Conservation (phyloP, 2,888 invertebrate genomes). For the Therioaphis trifolii region DNA sequence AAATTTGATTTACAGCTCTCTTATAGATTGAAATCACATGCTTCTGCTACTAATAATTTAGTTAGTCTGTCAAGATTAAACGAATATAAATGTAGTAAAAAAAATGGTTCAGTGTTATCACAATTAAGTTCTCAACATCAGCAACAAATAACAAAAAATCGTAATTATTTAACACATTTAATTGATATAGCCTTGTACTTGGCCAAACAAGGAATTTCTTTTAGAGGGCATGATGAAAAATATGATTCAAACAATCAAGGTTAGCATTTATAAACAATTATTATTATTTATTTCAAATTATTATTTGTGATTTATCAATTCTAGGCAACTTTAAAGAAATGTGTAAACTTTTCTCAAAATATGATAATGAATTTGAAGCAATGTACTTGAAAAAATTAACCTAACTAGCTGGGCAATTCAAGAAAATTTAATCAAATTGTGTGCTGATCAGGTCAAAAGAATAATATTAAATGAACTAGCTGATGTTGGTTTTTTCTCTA, state of each 20-base stretch:
- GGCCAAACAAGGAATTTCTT: slow-evolving; percentile 1
- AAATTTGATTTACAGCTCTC: background rate
- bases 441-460: slow-evolving; percentile 5
- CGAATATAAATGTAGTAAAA: background rate
- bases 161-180: background rate
- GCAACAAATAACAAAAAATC: background rate
- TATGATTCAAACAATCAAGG: background rate
- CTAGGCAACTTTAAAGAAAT: background rate
- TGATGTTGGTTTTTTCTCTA: background rate
- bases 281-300: slow-evolving; percentile 4
- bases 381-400: background rate
- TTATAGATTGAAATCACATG: slow-evolving; percentile 1
- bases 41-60: background rate
- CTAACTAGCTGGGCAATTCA: background rate
- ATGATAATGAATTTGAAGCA: background rate
- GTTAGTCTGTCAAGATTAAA: background rate
- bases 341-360: too few relatives aligned
- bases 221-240: background rate
- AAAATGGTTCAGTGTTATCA: background rate
- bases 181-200: background rate
- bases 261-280: background rate
- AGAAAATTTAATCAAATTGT: slow-evolving; percentile 4
- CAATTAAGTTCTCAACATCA: background rate
- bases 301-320: background rate
- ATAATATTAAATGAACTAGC: background rate